phyloP scores from a whole-genome alignment of 2,113 vertebrate species.

The Ptyas mucosa region DNA sequence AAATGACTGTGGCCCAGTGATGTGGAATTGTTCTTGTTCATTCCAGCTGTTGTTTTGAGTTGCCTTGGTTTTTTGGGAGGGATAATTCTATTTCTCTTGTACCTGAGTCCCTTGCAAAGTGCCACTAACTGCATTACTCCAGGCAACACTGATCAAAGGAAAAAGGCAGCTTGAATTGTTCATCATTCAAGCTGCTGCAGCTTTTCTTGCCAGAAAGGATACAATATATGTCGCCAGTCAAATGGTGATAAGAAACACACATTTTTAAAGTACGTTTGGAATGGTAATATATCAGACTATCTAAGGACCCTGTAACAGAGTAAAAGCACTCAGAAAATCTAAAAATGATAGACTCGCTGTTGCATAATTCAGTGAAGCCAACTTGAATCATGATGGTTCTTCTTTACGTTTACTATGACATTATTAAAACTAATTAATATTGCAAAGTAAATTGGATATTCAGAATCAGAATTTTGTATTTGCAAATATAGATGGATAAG shows the following conservation, averaged over 20 bases:
- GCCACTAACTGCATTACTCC: conserved; percentile 7
- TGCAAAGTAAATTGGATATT: neutral
- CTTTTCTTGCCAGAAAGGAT: conserved; percentile 12
- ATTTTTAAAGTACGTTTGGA: neutral
- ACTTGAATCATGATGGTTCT: neutral
- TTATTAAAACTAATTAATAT: neutral
- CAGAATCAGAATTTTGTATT: neutral
- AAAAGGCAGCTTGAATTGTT: conserved; percentile 29
- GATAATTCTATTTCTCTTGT: neutral
- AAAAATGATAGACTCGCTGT: neutral
- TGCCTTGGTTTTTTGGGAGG: neutral
- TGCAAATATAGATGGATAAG: neutral
- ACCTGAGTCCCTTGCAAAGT: neutral
- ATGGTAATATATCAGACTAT: neutral
- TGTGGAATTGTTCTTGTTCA: neutral
- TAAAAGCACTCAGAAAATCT: neutral
- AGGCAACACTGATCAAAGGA: neutral
- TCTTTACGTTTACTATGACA: neutral
- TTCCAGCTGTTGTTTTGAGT: neutral
- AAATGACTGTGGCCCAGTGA: neutral
- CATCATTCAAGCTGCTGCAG: accelerated
- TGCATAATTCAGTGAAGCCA: neutral
- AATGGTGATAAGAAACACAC: neutral
- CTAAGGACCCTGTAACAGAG: neutral
- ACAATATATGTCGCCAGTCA: conserved; percentile 8